Base-by-base conservation (phyloP, 2,888 invertebrate genomes). In the Xestia sexstrigata region DNA sequence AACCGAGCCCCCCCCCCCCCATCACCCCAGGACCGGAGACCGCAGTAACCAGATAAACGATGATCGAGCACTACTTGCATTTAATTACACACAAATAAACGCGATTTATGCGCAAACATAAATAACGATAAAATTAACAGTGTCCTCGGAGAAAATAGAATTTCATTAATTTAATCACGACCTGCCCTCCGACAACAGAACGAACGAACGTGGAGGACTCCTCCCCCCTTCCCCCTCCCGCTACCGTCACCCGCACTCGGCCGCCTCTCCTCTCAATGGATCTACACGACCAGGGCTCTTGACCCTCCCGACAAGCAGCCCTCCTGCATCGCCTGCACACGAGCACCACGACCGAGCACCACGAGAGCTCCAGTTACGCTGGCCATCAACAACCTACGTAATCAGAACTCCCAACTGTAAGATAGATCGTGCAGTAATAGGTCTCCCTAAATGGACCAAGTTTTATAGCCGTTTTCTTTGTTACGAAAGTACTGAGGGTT, bases 121-220 rank as follows among this genome's bases (percentile, higher is more conserved):
- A 87, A 88, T 87, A 91, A 90, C 89, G 87, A 88, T 89, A 87
- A 89, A 90, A 89, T 90, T 89, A 92, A 91, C 90, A 88, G 86
- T 86, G 81, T 86, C 88, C 87, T 88, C 81, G 65, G 85, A 87
- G 87, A 85, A 92, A 92, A 92, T 91, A 92, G 91, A 92, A 90
- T 91, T 91, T 91, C 91, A 91, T 92, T 93, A 92, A 92, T 93
- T 93, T 92, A 92, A 93, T 93, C 92, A 88, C 87, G 78, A 83
- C 89, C 90, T 89, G 89, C 92, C 91, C 92, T 91, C 79, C 83
- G 89, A 89, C 88, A 89, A 87, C 87, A 86, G 74, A 86, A 76
- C 83, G 49, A 81, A 66, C 76, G 82, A 65, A 63, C 80, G 81
- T 73, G 77, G 76, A 82, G 84, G 60, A 69, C 69, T 23, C 69